Percentiles rank a stretch among this genome's conserved stretches.
phyloP scores from a whole-genome alignment of 53 echinoderm and acorn worm species.

The Luidia sarsii region DNA sequence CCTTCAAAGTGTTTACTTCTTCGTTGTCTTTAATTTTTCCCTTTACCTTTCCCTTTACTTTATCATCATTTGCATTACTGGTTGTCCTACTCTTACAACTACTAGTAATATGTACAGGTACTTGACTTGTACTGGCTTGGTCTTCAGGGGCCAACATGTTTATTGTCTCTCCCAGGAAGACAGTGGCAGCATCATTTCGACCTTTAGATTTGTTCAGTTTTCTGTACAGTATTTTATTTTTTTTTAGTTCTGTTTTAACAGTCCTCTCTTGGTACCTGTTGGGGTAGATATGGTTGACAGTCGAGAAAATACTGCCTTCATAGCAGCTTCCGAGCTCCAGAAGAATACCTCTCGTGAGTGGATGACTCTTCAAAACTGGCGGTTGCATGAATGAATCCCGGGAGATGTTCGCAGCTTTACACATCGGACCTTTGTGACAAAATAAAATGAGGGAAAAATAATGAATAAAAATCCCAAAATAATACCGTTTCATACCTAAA shows the following conservation, averaged over 20 bases:
- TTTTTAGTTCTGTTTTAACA: slow-evolving; percentile 30
- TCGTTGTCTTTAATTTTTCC: slow-evolving; percentile 1
- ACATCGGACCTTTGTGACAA: slow-evolving; percentile 41
- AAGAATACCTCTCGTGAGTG: slow-evolving; percentile 47
- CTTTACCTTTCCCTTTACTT: slow-evolving; percentile 10
- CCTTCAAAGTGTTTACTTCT: slow-evolving; percentile 12
- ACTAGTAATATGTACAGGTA: not conserved
- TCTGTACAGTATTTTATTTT: slow-evolving; percentile 3
- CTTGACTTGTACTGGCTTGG: slow-evolving; percentile 1
- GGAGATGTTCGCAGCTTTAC: slow-evolving; percentile 40
- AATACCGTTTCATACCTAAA: not conserved
- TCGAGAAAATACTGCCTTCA: slow-evolving; percentile 12
- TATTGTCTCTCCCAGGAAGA: not conserved
- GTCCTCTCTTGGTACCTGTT: slow-evolving; percentile 13
- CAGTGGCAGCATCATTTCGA: slow-evolving; percentile 9
- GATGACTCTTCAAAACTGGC: not conserved
- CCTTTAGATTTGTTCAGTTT: slow-evolving; percentile 43
- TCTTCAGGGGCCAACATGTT: not conserved
- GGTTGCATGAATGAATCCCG: slow-evolving; percentile 14
- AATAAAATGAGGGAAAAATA: not conserved
- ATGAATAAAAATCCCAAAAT: too few species aligned
- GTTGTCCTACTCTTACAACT: not conserved
- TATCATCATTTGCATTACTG: not conserved
- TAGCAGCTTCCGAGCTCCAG: slow-evolving; percentile 18
- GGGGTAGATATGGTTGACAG: slow-evolving; percentile 35